phyloP scores from a whole-genome alignment of 2,797 vertebrate genomes.

The Vespertilio murinus region DNA sequence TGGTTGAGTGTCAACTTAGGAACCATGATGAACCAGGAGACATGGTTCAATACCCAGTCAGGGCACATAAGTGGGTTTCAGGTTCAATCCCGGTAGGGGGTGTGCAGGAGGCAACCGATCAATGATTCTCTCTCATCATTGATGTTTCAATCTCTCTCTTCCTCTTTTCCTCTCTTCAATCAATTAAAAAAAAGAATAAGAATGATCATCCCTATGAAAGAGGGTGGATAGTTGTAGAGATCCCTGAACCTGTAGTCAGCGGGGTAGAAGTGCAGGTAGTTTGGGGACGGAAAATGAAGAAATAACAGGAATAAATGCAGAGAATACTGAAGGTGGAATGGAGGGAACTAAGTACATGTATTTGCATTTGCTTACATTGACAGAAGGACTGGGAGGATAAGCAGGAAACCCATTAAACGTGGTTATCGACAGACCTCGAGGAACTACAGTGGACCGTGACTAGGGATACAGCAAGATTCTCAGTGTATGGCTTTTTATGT shows the following conservation, averaged over 20 bases:
- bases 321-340: not conserved
- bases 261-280: not conserved
- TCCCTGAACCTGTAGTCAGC: not conserved
- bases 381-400: not conserved
- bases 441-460: not conserved
- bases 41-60: no score
- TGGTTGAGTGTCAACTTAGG: no score
- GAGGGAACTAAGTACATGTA: not conserved
- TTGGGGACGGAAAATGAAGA: not conserved
- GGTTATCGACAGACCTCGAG: not conserved
- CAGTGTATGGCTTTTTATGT: not conserved
- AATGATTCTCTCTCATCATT: no score
- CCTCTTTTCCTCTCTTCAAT: no score
- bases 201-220: no score
- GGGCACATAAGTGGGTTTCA: no score
- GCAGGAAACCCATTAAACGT: not conserved
- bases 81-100: no score
- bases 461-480: not conserved
- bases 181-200: no score
- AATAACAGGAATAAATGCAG: not conserved
- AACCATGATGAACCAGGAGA: no score
- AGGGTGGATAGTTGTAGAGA: not conserved
- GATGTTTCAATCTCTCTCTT: no score
- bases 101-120: no score
- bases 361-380: not conserved